Evolutionary conservation across 2,113 vertebrate species (phyloP), one percentile per base, ranked within the genome.

Genomic region (Oxyura jamaicensis): DNA sequence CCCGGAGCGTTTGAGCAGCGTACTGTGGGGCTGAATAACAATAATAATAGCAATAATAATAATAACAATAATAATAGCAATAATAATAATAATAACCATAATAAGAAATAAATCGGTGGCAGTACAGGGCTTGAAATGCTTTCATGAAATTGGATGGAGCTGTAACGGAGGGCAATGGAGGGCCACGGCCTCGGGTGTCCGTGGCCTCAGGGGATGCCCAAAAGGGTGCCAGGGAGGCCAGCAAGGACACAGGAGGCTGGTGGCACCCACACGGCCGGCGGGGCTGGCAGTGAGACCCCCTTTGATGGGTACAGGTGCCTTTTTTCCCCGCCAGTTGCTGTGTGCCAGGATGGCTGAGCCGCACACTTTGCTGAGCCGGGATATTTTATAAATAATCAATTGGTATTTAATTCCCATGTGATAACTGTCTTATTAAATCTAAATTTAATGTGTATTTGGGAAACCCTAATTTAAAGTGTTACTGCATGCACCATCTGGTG

Each of bases 381-480:
- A 4, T 11, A 21, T 80, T 86, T 91, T 86, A 75, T 52, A 96
- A 95, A 91, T 93, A 90, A 97, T 96, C 91, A 77, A 90, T 78
- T 89, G 97, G 89, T 90, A 74, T 96, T 97, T 96, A 92, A 96
- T 96, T 77, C 95, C 97, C 97, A 19, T 85, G 96, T 77, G 93
- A 95, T 96, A 95, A 94, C 96, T 97, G 95, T 96, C 97, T 97
- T 96, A 97, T 97, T 97, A 97, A 96, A 97, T 98, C 95, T 87
- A 63, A 97, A 97, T 97, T 94, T 95, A 97, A 97, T 88, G 96
- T 95, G 96, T 96, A 95, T 96, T 94, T 94, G 91, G 96, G 96
- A 97, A 96, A 91, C 93, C 97, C 96, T 97, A 83, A 94, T 97
- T 94, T 91, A 87, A 97, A 97, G 96, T 91, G 96, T 96, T 94